phyloP scores from a whole-genome alignment of 2,113 vertebrate species.

The Tyrannus savana region DNA sequence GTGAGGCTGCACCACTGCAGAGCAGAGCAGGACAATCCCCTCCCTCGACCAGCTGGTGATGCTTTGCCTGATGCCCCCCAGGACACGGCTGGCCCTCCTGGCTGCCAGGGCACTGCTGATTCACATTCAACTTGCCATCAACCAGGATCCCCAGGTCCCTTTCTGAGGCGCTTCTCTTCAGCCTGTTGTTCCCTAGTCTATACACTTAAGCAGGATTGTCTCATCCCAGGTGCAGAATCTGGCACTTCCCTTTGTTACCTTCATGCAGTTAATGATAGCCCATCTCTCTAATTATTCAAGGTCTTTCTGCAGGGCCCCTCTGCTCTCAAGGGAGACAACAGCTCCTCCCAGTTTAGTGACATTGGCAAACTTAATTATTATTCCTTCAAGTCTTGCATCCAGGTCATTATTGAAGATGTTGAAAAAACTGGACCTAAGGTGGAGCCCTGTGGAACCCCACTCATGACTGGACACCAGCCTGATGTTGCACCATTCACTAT shows the following conservation, averaged over 20 bases:
- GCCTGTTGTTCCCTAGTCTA: not conserved
- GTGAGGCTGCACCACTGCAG: rapidly evolving
- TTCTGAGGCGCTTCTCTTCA: not conserved
- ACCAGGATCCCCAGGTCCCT: not conserved
- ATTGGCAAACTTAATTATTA: not conserved
- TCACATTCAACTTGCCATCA: not conserved
- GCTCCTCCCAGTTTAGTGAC: not conserved
- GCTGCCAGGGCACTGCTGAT: not conserved
- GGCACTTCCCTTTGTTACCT: not conserved
- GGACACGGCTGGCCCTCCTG: rapidly evolving
- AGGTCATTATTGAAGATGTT: not conserved
- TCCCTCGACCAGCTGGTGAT: rapidly evolving
- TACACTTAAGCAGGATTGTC: not conserved
- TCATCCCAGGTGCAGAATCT: not conserved
- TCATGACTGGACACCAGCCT: not conserved
- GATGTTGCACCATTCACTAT: not conserved
- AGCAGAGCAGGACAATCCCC: not conserved
- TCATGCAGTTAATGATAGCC: not conserved
- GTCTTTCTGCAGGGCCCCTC: not conserved
- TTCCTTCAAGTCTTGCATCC: not conserved
- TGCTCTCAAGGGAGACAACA: not conserved
- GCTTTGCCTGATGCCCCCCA: not conserved
- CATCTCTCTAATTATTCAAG: not conserved
- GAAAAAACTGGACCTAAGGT: not conserved
- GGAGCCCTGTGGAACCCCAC: not conserved